phyloP scores from a whole-genome alignment of 2,888 invertebrate species.

The Tiphia femorata region DNA sequence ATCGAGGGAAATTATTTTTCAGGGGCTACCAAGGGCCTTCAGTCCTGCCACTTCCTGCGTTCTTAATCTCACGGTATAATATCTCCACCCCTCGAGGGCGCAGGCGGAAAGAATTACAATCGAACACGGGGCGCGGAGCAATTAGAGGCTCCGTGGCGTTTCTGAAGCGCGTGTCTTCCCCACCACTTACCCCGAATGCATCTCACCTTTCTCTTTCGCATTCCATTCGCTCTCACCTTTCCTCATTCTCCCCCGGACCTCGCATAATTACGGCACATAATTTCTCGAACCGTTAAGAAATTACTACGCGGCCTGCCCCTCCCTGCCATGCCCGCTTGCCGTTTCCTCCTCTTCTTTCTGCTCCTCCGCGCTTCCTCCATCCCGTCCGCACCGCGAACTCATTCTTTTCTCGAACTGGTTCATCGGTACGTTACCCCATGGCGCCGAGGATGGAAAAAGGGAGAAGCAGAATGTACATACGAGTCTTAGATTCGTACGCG shows the following conservation, averaged over 20 bases:
- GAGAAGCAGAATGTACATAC: constrained; percentile 6
- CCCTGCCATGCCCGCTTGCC: neutral
- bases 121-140: constrained; percentile 34
- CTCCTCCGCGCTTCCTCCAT: neutral
- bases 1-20: constrained; percentile 51
- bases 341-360: too few species aligned
- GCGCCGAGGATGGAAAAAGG: constrained; percentile 3
- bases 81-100: constrained; percentile 15
- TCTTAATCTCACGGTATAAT: constrained; percentile 15
- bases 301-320: constrained; percentile 25
- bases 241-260: constrained; percentile 4
- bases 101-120: constrained; percentile 40
- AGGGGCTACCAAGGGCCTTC: constrained; percentile 16
- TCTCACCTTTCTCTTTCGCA: neutral
- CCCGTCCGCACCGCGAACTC: constrained; percentile 2
- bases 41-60: constrained; percentile 4
- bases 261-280: constrained; percentile 41
- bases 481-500: constrained; percentile 9
- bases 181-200: neutral
- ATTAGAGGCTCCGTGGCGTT: constrained; percentile 37
- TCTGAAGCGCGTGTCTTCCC: constrained; percentile 33
- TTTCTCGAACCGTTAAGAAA: constrained; percentile 45
- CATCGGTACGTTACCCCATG: constrained; percentile 27
- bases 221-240: constrained; percentile 1
- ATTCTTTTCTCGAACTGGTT: constrained; percentile 44